Conservation (phyloP, 1,140 invertebrate species). For the Pygmarrhopalites habei region DNA sequence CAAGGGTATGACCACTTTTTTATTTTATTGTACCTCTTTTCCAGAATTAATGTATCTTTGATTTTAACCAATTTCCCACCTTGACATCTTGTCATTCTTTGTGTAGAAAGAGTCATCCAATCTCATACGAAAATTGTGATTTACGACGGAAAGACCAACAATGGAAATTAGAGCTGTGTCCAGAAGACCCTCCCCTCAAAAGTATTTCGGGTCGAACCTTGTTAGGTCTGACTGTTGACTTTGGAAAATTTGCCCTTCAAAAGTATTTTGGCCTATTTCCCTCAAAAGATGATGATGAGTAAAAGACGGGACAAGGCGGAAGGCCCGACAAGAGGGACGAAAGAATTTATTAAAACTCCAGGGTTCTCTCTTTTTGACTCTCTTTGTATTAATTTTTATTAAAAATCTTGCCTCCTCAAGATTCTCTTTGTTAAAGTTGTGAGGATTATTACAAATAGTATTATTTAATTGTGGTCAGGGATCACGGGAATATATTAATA, state of each 20-base stretch:
- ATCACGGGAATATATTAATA: too few species aligned
- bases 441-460: too few species aligned
- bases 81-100: background rate
- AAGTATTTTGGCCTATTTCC: too few species aligned
- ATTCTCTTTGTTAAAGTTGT: too few species aligned
- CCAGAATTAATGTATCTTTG: background rate
- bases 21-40: background rate
- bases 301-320: too few species aligned
- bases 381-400: too few species aligned
- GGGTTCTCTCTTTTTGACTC: too few species aligned
- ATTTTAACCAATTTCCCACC: background rate
- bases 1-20: conserved; percentile 12
- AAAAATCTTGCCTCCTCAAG: too few species aligned
- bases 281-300: too few species aligned
- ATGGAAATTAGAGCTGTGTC: background rate
- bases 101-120: background rate
- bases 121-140: background rate
- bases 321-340: too few species aligned
- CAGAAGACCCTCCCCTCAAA: background rate
- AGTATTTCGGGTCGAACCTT: background rate
- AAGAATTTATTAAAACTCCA: too few species aligned
- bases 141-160: background rate
- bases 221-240: background rate
- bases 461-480: too few species aligned
- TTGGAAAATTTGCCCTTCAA: background rate